Percentiles rank a stretch among this genome's conserved stretches.
These are phyloP conservation scores for Sandelia bainsii DNA, from an alignment of 2,797 vertebrate genomes.

Conservation along the genomic window DNA sequence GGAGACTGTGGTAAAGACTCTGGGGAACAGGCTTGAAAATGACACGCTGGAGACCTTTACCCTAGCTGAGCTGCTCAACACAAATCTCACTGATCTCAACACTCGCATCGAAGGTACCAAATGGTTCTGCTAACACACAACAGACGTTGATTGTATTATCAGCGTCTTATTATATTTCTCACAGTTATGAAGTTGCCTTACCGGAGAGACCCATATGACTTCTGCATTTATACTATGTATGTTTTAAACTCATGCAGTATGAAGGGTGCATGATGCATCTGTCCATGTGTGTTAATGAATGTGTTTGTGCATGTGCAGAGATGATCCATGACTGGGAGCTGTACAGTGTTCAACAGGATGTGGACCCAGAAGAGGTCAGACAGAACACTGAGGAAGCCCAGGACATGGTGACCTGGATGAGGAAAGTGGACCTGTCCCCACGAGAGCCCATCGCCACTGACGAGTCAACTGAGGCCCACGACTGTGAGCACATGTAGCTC, in stretches of 20 bases:
- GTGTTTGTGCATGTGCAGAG: conserved; percentile 77
- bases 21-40: conserved; percentile 82
- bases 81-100: conserved; percentile 86
- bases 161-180: neutral
- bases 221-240: neutral
- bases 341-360: conserved; percentile 88
- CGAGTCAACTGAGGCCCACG: conserved; percentile 86
- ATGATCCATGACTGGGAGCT: conserved; percentile 91
- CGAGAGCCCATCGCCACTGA: conserved; percentile 83
- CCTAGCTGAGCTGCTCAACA: conserved; percentile 86
- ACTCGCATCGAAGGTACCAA: conserved; percentile 89
- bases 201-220: neutral
- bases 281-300: neutral
- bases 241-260: neutral
- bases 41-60: conserved; percentile 84
- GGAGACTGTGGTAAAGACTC: conserved; percentile 82
- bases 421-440: conserved; percentile 81
- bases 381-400: conserved; percentile 82
- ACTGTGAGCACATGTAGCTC: conserved; percentile 82
- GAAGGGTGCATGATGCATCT: neutral
- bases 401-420: conserved; percentile 88
- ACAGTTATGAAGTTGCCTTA: neutral
- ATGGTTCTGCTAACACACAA: neutral
- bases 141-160: neutral
- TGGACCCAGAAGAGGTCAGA: conserved; percentile 85